Evolutionary conservation across 1,140 invertebrate species (phyloP).

Genomic region (Chironomus tepperi): DNA sequence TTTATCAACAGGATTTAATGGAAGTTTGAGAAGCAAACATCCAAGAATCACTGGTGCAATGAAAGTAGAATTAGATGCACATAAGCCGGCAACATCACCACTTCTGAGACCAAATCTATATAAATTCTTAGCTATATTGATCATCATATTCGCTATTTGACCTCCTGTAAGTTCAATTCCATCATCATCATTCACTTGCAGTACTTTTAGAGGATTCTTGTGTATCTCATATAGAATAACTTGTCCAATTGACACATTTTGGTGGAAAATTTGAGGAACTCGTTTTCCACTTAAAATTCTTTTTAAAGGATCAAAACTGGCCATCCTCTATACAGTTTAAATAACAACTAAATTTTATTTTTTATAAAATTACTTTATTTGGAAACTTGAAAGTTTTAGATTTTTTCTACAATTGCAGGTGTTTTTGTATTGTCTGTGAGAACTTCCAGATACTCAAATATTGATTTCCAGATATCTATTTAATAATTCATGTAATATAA

Average conservation of each 20-base stretch:
- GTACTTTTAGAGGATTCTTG: background rate
- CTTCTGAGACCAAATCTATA: background rate
- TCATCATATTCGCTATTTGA: background rate
- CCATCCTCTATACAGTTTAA: background rate
- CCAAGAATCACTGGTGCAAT: background rate
- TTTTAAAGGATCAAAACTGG: background rate
- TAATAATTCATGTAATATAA: too few species aligned
- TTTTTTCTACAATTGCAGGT: too few species aligned
- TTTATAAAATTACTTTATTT: too few species aligned
- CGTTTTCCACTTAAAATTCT: background rate
- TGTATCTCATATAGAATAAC: background rate
- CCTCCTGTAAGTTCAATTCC: background rate
- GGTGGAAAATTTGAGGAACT: background rate
- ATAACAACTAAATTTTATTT: too few species aligned
- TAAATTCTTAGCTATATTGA: background rate
- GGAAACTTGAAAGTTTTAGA: too few species aligned
- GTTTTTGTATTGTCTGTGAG: too few species aligned
- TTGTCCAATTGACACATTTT: background rate
- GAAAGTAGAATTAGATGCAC: background rate
- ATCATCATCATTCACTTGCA: conserved; percentile 14
- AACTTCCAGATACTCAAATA: too few species aligned
- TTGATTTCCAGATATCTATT: too few species aligned
- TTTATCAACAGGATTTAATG: background rate
- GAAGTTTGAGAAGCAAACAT: background rate
- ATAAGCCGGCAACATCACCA: background rate